Percentiles rank a stretch among this genome's conserved stretches.
These are phyloP conservation scores for Capreolus pygargus DNA, from an alignment of 2,113 vertebrate species.

Conservation along the genomic window DNA sequence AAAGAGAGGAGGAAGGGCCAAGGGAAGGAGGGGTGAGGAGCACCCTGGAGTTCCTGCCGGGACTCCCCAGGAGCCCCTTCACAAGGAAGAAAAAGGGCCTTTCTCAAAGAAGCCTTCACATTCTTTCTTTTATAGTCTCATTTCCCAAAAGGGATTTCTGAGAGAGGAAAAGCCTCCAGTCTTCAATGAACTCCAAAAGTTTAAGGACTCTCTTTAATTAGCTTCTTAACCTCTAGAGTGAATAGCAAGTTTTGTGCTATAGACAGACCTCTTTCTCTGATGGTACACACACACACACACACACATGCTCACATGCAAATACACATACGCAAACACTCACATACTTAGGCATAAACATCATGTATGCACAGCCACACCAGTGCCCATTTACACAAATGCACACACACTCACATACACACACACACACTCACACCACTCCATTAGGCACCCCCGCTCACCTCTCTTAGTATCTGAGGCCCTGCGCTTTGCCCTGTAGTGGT, in stretches of 20 bases:
- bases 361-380: background rate
- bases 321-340: background rate
- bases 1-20: background rate
- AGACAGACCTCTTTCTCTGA: background rate
- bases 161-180: background rate
- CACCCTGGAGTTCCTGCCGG: background rate
- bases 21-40: fast-evolving
- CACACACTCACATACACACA: background rate
- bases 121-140: background rate
- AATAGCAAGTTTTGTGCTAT: background rate
- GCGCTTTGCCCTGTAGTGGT: background rate
- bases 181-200: background rate
- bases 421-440: background rate
- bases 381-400: background rate
- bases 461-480: background rate
- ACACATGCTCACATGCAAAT: too few species aligned
- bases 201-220: background rate
- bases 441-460: background rate
- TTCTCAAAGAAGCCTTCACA: background rate
- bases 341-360: background rate
- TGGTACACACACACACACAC: too few species aligned
- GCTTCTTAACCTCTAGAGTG: background rate
- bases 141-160: background rate
- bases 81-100: background rate
- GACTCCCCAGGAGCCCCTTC: background rate